Conservation (phyloP, 2,797 vertebrate species). For the Lateolabrax maculatus region DNA sequence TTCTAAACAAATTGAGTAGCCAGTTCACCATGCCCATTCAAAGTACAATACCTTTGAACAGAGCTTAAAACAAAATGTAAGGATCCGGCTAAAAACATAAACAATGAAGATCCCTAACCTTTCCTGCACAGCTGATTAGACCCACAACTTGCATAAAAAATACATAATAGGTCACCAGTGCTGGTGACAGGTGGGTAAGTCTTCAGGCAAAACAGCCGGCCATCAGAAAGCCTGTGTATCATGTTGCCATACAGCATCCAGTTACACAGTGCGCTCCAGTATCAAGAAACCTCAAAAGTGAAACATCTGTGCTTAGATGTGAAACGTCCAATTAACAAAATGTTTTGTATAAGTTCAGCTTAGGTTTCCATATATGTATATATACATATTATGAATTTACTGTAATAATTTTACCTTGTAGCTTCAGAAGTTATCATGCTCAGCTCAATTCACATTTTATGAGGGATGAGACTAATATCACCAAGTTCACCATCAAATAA, state of each 20-base stretch:
- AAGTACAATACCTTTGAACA: background rate
- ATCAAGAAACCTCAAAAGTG: slow-evolving; percentile 17
- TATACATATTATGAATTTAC: no score
- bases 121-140: background rate
- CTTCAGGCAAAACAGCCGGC: slow-evolving; percentile 41
- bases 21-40: background rate
- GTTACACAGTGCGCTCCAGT: slow-evolving; percentile 55
- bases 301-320: slow-evolving; percentile 15
- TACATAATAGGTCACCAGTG: slow-evolving; percentile 19
- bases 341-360: background rate
- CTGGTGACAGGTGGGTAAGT: slow-evolving; percentile 18
- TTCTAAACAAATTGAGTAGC: background rate
- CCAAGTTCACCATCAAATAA: background rate
- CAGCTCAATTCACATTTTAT: background rate
- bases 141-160: slow-evolving; percentile 18
- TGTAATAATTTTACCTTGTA: background rate
- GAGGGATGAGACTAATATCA: background rate
- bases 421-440: background rate
- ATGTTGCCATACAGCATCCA: slow-evolving; percentile 57
- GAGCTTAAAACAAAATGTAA: background rate
- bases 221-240: slow-evolving; percentile 48
- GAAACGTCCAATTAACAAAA: background rate
- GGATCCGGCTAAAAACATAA: background rate
- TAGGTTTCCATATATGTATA: background rate
- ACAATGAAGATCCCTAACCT: background rate